These are phyloP conservation scores for Sinonovacula constricta DNA, from an alignment of 1,140 invertebrate genomes.

Conservation along the genomic window DNA sequence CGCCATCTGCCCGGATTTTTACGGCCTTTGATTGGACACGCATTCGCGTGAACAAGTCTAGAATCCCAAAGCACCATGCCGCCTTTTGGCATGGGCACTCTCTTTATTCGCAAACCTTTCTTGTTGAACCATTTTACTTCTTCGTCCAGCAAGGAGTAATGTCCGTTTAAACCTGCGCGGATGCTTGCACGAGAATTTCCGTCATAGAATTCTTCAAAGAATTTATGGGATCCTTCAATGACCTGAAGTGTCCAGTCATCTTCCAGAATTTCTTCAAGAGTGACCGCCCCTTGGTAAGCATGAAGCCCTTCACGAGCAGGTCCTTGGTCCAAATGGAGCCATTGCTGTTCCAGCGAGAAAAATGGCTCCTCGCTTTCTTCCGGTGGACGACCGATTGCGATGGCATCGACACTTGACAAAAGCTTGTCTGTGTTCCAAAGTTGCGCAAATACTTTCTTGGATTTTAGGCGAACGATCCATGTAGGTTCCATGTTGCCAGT, in stretches of 20 bases:
- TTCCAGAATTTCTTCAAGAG: too few species aligned
- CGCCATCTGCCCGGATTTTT: too few species aligned
- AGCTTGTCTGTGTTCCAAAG: too few species aligned
- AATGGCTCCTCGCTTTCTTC: too few species aligned
- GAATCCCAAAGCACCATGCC: constrained; percentile 72
- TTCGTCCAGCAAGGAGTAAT: constrained; percentile 47
- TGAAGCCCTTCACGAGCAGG: too few species aligned
- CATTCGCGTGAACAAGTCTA: too few species aligned
- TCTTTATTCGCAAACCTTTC: constrained; percentile 51
- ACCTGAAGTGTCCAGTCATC: too few species aligned
- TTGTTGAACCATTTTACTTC: constrained; percentile 28
- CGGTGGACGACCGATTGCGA: constrained; percentile 59
- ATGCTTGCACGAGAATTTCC: constrained; percentile 47
- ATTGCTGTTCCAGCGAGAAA: constrained; percentile 38
- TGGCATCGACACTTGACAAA: constrained; percentile 56
- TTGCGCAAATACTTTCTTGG: constrained; percentile 56
- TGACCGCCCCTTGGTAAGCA: too few species aligned
- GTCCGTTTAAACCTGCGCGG: constrained; percentile 45
- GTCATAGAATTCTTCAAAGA: constrained; percentile 55
- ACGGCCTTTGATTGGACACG: too few species aligned
- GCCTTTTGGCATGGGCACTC: too few species aligned
- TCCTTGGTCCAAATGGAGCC: constrained; percentile 70
- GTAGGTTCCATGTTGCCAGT: constrained; percentile 52
- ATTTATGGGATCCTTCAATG: too few species aligned
- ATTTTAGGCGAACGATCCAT: constrained; percentile 53